Conservation (phyloP, 35 echinoderm and acorn worm species). For the Hemicentrotus pulcherrimus region DNA sequence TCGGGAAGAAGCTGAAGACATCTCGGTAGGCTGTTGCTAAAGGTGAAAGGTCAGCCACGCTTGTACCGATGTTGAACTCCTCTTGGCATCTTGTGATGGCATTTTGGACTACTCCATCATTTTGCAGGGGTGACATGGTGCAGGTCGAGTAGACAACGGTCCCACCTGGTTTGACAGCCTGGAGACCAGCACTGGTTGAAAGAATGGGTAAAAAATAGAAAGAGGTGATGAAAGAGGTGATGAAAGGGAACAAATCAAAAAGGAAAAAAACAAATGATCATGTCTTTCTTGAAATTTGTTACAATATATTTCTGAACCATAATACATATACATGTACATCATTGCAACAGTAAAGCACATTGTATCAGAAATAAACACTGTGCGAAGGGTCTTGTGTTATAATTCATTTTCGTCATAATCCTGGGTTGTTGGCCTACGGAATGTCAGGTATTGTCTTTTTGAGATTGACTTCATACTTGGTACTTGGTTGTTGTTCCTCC, state of each 20-base stretch:
- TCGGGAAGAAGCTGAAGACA: constrained; percentile 75
- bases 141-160: constrained; percentile 96
- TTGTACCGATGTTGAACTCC: constrained; percentile 52
- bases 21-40: constrained; percentile 45
- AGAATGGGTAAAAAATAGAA: constrained; percentile 34
- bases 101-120: constrained; percentile 82
- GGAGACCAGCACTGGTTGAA: constrained; percentile 71
- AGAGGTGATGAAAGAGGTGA: not conserved
- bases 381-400: too few relatives aligned
- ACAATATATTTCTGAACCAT: too few relatives aligned
- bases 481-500: too few relatives aligned
- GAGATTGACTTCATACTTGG: too few relatives aligned
- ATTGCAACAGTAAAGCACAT: too few relatives aligned
- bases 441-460: too few relatives aligned
- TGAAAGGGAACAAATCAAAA: not conserved
- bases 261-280: too few relatives aligned
- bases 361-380: too few relatives aligned
- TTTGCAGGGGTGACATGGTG: constrained; percentile 83
- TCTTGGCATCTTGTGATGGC: constrained; percentile 63
- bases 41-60: constrained; percentile 92
- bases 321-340: too few relatives aligned
- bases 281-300: too few relatives aligned
- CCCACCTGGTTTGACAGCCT: constrained; percentile 86
- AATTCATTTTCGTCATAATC: too few relatives aligned
- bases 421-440: too few relatives aligned